These are phyloP conservation scores for Callionymus lyra DNA, from an alignment of 2,113 vertebrate genomes.

Conservation along the genomic window DNA sequence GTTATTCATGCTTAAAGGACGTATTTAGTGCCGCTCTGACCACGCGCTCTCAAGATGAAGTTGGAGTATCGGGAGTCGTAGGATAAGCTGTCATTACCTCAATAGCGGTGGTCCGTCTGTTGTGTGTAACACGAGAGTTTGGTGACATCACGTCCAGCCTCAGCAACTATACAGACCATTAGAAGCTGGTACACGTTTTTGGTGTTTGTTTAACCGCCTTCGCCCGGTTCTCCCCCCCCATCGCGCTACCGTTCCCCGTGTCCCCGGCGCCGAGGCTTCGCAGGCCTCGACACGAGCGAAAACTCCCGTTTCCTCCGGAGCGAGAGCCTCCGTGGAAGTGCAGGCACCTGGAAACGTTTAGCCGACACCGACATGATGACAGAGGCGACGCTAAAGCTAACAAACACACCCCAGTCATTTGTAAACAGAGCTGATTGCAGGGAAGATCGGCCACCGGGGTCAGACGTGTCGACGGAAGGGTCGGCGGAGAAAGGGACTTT, in stretches of 20 bases:
- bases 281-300: slow-evolving; percentile 21
- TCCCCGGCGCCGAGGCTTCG: slow-evolving; percentile 9
- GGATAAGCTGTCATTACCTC: slow-evolving; percentile 25
- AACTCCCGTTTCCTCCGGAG: slow-evolving; percentile 13
- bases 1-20: slow-evolving; percentile 7
- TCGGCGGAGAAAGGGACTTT: no score
- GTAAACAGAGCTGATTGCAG: not conserved
- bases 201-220: slow-evolving; percentile 6
- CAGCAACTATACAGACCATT: slow-evolving; percentile 12
- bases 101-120: slow-evolving; percentile 31
- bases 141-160: slow-evolving; percentile 22
- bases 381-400: slow-evolving; percentile 14
- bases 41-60: slow-evolving; percentile 19
- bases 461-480: no score
- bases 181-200: slow-evolving; percentile 8
- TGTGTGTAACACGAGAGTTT: slow-evolving; percentile 27
- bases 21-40: not conserved
- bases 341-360: slow-evolving; percentile 35
- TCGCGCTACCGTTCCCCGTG: not conserved
- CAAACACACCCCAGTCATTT: slow-evolving; percentile 7
- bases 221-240: not conserved
- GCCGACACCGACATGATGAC: slow-evolving; percentile 16
- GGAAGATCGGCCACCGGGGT: no score
- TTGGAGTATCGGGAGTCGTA: slow-evolving; percentile 32
- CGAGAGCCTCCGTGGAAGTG: slow-evolving; percentile 10